These are phyloP conservation scores for Phyllopteryx taeniolatus DNA, from an alignment of 2,113 vertebrate genomes.

Conservation along the genomic window DNA sequence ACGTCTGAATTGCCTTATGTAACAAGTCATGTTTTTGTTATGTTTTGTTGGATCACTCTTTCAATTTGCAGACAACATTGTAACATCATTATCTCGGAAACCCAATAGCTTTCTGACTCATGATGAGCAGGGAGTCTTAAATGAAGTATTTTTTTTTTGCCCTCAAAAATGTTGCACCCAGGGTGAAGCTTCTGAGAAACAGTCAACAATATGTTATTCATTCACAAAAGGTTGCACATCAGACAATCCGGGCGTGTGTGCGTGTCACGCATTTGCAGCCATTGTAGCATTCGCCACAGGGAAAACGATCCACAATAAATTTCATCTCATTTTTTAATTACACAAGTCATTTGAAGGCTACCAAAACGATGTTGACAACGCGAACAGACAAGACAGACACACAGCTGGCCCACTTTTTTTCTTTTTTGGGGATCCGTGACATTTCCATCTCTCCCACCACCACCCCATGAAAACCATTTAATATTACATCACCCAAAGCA, in stretches of 20 bases:
- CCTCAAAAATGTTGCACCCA: neutral
- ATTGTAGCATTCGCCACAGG: neutral
- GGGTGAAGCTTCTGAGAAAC: neutral
- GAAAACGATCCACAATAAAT: neutral
- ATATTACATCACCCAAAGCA: slow-evolving; percentile 53
- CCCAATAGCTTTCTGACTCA: neutral
- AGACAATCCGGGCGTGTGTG: neutral
- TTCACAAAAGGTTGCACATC: neutral
- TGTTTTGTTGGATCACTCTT: neutral
- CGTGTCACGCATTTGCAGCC: neutral
- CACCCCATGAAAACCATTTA: slow-evolving; percentile 51
- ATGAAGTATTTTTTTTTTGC: neutral
- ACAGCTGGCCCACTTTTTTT: slow-evolving; percentile 43
- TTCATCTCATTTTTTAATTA: slow-evolving; percentile 37
- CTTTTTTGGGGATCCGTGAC: slow-evolving; percentile 40
- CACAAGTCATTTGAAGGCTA: slow-evolving; percentile 42
- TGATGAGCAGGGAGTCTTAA: neutral
- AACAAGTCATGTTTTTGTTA: neutral
- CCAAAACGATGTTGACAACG: slow-evolving; percentile 36
- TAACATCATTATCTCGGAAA: neutral
- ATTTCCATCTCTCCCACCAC: slow-evolving; percentile 41
- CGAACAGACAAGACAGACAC: slow-evolving; percentile 29
- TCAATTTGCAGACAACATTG: neutral
- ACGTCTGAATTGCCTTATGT: neutral
- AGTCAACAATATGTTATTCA: neutral